Conservation (phyloP, 2,888 invertebrate species). For the Clivina fossor region DNA sequence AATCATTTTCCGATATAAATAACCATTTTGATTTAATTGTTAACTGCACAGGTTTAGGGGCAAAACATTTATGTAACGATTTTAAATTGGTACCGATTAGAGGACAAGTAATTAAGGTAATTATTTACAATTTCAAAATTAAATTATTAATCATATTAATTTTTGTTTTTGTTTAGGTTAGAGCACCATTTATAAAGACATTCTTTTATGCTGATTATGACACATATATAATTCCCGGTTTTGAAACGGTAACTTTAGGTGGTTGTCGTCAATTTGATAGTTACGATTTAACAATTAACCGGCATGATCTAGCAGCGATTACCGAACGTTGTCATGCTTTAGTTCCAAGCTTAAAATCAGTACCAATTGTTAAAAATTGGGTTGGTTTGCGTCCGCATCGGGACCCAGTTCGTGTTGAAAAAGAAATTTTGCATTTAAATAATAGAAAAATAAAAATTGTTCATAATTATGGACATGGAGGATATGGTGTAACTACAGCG, state of each 20-base stretch:
- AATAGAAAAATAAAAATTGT: slow-evolving; percentile 66
- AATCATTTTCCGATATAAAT: slow-evolving; percentile 63
- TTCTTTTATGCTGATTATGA: slow-evolving; percentile 86
- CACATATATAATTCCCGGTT: slow-evolving; percentile 82
- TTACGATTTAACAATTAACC: slow-evolving; percentile 66
- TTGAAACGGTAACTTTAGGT: slow-evolving; percentile 76
- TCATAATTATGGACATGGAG: slow-evolving; percentile 95
- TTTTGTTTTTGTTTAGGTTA: slow-evolving; percentile 55
- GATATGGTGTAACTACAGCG: slow-evolving; percentile 87
- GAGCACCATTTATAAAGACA: slow-evolving; percentile 87
- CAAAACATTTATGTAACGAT: slow-evolving; percentile 75
- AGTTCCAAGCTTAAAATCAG: slow-evolving; percentile 67
- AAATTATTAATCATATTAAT: slow-evolving; percentile 6
- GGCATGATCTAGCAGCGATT: slow-evolving; percentile 75
- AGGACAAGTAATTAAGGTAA: slow-evolving; percentile 79
- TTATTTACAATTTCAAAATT: slow-evolving; percentile 8
- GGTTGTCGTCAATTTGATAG: slow-evolving; percentile 84
- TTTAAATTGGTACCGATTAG: slow-evolving; percentile 74
- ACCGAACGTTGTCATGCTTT: slow-evolving; percentile 75
- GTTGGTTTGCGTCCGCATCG: slow-evolving; percentile 86
- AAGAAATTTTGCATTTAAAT: slow-evolving; percentile 54
- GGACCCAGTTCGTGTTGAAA: slow-evolving; percentile 70
- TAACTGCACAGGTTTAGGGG: slow-evolving; percentile 87
- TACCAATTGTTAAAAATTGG: slow-evolving; percentile 62
- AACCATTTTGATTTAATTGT: slow-evolving; percentile 70